Percentiles rank a stretch among this genome's conserved stretches.
phyloP scores from a whole-genome alignment of 2,888 invertebrate species.

The Therioaphis trifolii region DNA sequence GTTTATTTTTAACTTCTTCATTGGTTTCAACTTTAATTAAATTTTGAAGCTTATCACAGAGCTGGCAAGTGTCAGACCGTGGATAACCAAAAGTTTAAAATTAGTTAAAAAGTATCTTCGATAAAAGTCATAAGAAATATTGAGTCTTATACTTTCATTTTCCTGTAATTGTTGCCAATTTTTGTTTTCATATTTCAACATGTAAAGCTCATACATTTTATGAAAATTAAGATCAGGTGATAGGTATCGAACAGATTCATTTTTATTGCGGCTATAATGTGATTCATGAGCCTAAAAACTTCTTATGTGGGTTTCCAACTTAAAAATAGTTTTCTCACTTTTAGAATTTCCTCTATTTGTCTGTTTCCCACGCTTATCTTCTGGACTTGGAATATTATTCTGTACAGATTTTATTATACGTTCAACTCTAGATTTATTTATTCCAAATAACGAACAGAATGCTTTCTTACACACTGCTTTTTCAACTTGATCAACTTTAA shows the following conservation, averaged over 20 bases:
- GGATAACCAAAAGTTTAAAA: conserved; percentile 41
- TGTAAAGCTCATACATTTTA: conserved; percentile 53
- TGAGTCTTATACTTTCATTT: conserved; percentile 6
- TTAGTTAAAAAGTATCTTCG: conserved; percentile 7
- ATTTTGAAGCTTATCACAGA: conserved; percentile 7
- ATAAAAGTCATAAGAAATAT: neutral
- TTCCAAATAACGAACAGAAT: neutral
- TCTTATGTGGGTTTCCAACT: neutral
- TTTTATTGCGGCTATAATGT: neutral
- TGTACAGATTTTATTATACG: neutral
- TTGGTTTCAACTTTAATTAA: neutral
- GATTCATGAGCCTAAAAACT: neutral
- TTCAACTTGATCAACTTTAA: no score
- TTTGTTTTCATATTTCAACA: conserved; percentile 55
- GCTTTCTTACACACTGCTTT: neutral
- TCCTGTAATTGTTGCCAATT: neutral
- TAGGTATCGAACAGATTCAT: neutral
- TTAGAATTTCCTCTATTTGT: neutral
- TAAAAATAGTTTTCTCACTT: neutral
- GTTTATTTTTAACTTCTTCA: neutral
- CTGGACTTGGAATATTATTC: neutral
- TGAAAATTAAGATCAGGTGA: conserved; percentile 45
- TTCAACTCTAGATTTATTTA: neutral
- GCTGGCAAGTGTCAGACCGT: conserved; percentile 25
- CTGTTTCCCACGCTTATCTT: neutral